Base-by-base conservation (phyloP, 2,888 invertebrate species). In the Drosophila fulvimacula region DNA sequence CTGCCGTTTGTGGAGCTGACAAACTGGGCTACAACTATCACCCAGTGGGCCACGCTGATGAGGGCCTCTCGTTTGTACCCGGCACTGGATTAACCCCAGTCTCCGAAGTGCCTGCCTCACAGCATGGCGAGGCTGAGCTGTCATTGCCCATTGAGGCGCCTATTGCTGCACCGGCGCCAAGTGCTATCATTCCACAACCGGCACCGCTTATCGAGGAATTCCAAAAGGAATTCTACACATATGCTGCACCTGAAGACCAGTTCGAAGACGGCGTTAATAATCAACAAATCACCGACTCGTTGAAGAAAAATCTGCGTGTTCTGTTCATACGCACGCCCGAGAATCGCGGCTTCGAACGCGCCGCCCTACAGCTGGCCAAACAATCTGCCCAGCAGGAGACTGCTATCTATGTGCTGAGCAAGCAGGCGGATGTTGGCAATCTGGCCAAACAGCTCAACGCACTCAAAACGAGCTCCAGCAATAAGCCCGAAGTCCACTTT, bases 281-380 rank as follows among this genome's bases (percentile, higher is more conserved):
- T 51, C 77, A 90, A 57, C 79, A 89, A 51, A 74, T 82, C 42
- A 60, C 83, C 42, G 76, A 71, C 42, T 81, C 90, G 0, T 42
- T 90, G 49, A 91, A 91, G 69, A 91, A 89, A 60, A 90, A 82
- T 53, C 76, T 92, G 13, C 91, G 92, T 67, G 88, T 92, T 34
- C 78, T 92, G 11, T 92, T 92, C 67, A 90, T 92, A 49, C 92
- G 91, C 67, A 80, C 91, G 0, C 92, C 92, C 36, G 91, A 91
- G 63, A 91, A 90, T 44, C 84, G 73, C 19, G 90, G 83, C 6
- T 79, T 90, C n/a, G 89, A 89, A 21, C 74, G 76, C 27, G 90
- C 90, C 30, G 91, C 90, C 15, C 76, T 91, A 10, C 82, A 82
- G 39, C 61, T 91, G 67, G 91, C 90, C 66, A 90, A 81, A 61